Percentiles rank a stretch among this genome's conserved stretches.
Evolutionary conservation across 2,113 vertebrate species (phyloP).

Genomic region (Vulpes lagopus): DNA sequence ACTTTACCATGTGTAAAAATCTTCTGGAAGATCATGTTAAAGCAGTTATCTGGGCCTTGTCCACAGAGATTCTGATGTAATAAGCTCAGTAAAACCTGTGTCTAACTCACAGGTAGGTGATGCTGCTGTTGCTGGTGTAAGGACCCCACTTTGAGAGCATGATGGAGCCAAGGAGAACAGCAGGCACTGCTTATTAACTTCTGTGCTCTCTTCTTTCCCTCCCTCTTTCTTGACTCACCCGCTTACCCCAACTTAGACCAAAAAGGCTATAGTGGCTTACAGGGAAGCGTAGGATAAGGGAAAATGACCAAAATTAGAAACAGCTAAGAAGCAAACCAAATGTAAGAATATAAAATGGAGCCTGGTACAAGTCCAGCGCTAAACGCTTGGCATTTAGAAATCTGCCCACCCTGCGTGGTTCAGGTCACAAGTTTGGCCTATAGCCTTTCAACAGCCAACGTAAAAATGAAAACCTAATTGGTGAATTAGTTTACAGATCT

Average conservation of each 20-base stretch:
- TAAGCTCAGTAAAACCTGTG: not conserved
- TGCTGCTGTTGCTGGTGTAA: not conserved
- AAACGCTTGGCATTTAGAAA: not conserved
- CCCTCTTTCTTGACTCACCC: not conserved
- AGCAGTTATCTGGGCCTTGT: not conserved
- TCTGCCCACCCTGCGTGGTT: not conserved
- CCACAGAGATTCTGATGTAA: not conserved
- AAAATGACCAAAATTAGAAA: not conserved
- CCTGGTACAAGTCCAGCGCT: not conserved
- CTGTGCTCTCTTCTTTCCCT: not conserved
- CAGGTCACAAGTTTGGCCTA: not conserved
- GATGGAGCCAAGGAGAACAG: not conserved
- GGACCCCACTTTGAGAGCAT: not conserved
- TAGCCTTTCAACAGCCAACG: not conserved
- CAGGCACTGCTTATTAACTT: not conserved
- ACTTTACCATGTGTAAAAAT: not conserved
- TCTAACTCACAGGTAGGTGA: not conserved
- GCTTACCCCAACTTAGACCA: not conserved
- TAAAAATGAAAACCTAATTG: slow-evolving; percentile 27
- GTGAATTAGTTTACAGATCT: not conserved
- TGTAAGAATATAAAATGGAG: not conserved
- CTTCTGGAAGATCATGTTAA: not conserved
- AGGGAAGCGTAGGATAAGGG: not conserved
- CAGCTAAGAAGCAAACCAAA: not conserved
- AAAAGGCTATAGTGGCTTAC: not conserved